These are phyloP conservation scores for Lepidochitona cinerea DNA, from an alignment of 2,888 invertebrate genomes.

Conservation along the genomic window DNA sequence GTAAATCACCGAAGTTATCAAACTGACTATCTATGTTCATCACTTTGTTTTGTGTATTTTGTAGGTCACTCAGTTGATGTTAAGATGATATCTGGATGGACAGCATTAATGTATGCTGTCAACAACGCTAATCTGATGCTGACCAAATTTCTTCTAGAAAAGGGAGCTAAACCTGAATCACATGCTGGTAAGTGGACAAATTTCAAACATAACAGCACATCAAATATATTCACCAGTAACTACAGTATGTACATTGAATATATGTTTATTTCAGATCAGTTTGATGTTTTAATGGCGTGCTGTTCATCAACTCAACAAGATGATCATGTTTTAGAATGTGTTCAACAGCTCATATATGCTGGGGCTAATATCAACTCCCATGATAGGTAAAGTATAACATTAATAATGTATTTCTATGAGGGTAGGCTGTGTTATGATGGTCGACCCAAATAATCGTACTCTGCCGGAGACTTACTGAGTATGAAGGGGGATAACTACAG, in stretches of 20 bases:
- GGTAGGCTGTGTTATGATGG: too few relatives aligned
- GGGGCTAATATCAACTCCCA: slow-evolving; percentile 51
- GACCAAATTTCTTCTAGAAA: slow-evolving; percentile 65
- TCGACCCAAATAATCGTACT: too few relatives aligned
- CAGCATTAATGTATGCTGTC: slow-evolving; percentile 63
- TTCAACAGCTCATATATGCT: slow-evolving; percentile 45
- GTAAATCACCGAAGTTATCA: background rate
- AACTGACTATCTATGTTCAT: slow-evolving; percentile 2
- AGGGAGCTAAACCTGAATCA: slow-evolving; percentile 70
- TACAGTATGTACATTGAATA: background rate
- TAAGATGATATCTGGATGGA: slow-evolving; percentile 58
- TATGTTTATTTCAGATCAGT: slow-evolving; percentile 59
- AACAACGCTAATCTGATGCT: slow-evolving; percentile 46
- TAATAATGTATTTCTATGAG: background rate
- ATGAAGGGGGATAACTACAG: too few relatives aligned
- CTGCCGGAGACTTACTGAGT: too few relatives aligned
- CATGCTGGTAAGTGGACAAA: slow-evolving; percentile 69
- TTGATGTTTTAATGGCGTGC: slow-evolving; percentile 72
- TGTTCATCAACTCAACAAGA: slow-evolving; percentile 66
- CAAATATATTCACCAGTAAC: background rate
- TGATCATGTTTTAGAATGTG: slow-evolving; percentile 65
- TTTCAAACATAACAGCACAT: too few relatives aligned
- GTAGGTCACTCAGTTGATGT: slow-evolving; percentile 49
- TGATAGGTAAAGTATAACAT: slow-evolving; percentile 47
- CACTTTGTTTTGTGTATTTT: slow-evolving; percentile 3